Evolutionary conservation across 2,797 vertebrate genomes (phyloP).

Genomic region (Meriones psammophilus): DNA sequence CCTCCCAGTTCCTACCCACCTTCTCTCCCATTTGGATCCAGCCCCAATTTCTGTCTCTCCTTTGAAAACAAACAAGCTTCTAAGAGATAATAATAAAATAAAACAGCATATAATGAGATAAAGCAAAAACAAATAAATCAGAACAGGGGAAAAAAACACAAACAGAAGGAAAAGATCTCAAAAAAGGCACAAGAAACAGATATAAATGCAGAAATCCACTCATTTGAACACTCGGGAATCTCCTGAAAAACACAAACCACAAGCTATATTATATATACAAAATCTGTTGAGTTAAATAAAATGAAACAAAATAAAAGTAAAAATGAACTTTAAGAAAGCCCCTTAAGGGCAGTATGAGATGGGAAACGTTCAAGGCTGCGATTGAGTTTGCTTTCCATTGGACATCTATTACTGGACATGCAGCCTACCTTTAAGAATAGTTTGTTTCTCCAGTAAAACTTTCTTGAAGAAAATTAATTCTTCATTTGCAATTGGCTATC

Average conservation of each 20-base stretch:
- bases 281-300: not conserved
- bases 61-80: not conserved
- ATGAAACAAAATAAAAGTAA: not conserved
- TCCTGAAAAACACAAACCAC: not conserved
- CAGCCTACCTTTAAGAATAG: too few relatives aligned
- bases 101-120: not conserved
- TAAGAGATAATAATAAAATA: not conserved
- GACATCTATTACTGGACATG: too few relatives aligned
- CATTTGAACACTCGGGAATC: not conserved
- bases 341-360: too few relatives aligned
- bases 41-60: not conserved
- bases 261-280: not conserved
- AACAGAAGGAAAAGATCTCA: not conserved
- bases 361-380: not conserved
- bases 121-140: not conserved
- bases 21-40: not conserved
- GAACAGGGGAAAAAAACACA: not conserved
- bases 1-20: not conserved
- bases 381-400: not conserved
- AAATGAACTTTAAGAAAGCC: too few relatives aligned
- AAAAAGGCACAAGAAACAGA: not conserved
- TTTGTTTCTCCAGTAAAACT: not conserved
- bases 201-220: not conserved
- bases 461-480: not conserved
- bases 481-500: not conserved